Conservation (phyloP, 2,797 vertebrate genomes). For the Spinus olivaceus region DNA sequence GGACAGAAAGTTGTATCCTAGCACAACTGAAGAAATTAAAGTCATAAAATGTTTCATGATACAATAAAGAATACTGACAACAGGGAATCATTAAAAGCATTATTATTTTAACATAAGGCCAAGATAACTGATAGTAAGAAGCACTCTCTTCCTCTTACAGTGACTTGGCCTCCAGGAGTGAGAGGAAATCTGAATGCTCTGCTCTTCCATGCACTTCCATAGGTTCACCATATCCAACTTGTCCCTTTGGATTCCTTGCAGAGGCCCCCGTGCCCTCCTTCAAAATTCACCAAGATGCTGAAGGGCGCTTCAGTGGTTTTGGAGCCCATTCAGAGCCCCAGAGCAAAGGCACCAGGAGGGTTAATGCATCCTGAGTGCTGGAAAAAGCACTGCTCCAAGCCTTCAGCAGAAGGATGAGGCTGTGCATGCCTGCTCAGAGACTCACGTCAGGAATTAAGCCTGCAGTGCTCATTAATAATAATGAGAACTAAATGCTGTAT, state of each 20-base stretch:
- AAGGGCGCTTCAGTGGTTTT: not conserved
- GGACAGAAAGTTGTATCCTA: not conserved
- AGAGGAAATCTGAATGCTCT: not conserved
- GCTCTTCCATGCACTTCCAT: not conserved
- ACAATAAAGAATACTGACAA: not conserved
- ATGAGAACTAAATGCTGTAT: conserved; percentile 38
- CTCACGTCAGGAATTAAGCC: conserved; percentile 42
- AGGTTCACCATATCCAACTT: not conserved
- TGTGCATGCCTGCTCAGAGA: conserved; percentile 20
- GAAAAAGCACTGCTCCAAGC: not conserved
- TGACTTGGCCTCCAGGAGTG: not conserved
- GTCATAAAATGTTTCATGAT: not conserved
- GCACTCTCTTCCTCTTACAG: not conserved
- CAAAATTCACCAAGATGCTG: not conserved
- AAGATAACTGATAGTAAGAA: not conserved
- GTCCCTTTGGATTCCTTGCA: not conserved
- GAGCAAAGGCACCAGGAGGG: not conserved
- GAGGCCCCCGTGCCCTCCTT: not conserved
- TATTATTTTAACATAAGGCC: not conserved
- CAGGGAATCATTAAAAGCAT: not conserved
- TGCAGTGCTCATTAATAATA: conserved; percentile 61
- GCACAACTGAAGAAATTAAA: not conserved
- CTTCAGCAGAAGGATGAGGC: not conserved
- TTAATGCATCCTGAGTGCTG: not conserved
- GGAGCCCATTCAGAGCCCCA: not conserved